These are phyloP conservation scores for Aradus depressus DNA, from an alignment of 2,888 invertebrate genomes.

Conservation along the genomic window DNA sequence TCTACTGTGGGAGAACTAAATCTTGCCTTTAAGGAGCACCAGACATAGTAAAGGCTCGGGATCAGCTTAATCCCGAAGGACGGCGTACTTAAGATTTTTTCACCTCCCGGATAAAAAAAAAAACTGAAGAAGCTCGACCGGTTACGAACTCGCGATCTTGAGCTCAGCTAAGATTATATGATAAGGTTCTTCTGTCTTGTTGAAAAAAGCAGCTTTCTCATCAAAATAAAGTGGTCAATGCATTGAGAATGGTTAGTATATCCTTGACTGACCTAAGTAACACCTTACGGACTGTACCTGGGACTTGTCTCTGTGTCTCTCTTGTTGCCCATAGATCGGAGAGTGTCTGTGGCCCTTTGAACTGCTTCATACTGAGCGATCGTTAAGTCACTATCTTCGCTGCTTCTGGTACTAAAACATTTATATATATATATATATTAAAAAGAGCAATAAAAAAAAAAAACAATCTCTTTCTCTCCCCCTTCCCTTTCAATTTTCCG, in stretches of 20 bases:
- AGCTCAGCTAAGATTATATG: no score
- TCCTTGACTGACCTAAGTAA: not conserved
- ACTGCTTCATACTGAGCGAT: constrained; percentile 50
- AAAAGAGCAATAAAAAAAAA: not conserved
- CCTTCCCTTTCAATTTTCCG: no score
- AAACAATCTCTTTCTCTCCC: no score
- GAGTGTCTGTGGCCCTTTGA: constrained; percentile 46
- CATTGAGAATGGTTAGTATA: constrained; percentile 25
- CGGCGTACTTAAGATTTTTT: no score
- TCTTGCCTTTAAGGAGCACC: no score
- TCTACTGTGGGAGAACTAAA: no score
- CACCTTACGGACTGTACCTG: constrained; percentile 1
- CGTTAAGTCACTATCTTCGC: constrained; percentile 22
- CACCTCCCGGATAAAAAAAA: no score
- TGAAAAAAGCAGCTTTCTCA: no score
- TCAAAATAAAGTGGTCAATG: constrained; percentile 23
- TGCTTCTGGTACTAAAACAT: constrained; percentile 23
- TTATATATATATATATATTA: not conserved
- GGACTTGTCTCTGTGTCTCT: constrained; percentile 34
- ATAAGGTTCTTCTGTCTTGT: not conserved
- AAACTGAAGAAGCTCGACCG: no score
- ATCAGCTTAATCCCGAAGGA: no score
- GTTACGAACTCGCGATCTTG: no score
- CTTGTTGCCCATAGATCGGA: constrained; percentile 46
- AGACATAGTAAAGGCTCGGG: no score